A percentile compares a stretch with the other conserved stretches of the same genome.
Conservation (phyloP, 1,140 invertebrate species). For the Cherax destructor region DNA sequence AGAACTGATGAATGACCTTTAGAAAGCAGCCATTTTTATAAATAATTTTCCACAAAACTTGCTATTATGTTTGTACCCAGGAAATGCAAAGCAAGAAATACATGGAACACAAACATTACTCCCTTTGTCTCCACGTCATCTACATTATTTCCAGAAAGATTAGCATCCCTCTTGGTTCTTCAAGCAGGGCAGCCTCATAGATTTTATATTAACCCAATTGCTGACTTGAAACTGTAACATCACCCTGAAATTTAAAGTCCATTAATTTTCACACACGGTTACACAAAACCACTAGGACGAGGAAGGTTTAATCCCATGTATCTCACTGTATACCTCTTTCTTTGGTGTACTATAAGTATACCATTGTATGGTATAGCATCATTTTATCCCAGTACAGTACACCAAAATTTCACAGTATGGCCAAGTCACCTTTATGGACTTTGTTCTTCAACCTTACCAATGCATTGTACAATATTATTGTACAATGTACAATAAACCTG, state of each 20-base stretch:
- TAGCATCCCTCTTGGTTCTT: not conserved
- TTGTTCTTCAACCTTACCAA: not conserved
- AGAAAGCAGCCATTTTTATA: slow-evolving; percentile 17
- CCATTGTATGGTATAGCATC: not conserved
- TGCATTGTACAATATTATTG: not conserved
- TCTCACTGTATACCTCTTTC: not conserved
- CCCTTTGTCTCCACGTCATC: not conserved
- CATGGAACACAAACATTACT: not conserved
- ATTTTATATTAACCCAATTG: not conserved
- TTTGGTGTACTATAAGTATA: not conserved
- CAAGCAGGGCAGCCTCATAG: not conserved
- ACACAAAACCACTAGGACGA: too few relatives aligned
- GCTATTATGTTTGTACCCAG: not conserved
- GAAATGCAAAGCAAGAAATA: not conserved
- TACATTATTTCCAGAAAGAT: not conserved
- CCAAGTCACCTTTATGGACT: not conserved
- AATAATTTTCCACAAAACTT: not conserved
- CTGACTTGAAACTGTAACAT: not conserved
- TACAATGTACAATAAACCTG: not conserved
- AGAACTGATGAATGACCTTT: slow-evolving; percentile 1
- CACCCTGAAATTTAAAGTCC: not conserved
- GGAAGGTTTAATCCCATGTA: too few relatives aligned
- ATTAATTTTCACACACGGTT: too few relatives aligned
- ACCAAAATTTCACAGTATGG: not conserved
- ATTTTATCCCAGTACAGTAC: not conserved